Base-by-base conservation (phyloP, 2,888 invertebrate genomes). In the Apamea anceps region DNA sequence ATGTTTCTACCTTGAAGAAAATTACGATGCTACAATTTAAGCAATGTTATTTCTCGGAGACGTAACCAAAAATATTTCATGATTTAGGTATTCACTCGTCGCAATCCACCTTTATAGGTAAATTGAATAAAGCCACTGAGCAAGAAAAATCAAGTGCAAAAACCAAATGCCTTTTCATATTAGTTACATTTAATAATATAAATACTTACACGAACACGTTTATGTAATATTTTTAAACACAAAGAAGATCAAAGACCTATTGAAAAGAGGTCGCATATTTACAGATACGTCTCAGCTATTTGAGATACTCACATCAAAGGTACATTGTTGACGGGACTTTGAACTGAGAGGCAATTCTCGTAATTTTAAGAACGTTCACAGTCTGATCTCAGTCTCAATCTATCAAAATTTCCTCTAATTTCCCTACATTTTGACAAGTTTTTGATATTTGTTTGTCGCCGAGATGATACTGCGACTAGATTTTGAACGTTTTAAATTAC, bases 301-400 rank as follows among this genome's bases (percentile, higher is more conserved):
- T 87, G 87, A 89, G 63, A 80, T 70, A 65, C 84, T 88, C 80
- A 92, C 90, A 88, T 93, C 92, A 93, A 93, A 93, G 91, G 79
- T 82, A 87, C 75, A 74, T 85, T 81, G 80, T 82, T 84, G 80
- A 79, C 80, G 80, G 79, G 85, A 84, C 83, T 66, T 71, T 63
- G n/a, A 37, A 65, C 48, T 79, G n/a, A n/a, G n/a, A n/a, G n/a
- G n/a, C n/a, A n/a, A n/a, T n/a, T n/a, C n/a, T n/a, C n/a, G n/a
- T n/a, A n/a, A n/a, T n/a, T n/a, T n/a, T n/a, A n/a, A n/a, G n/a
- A n/a, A n/a, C n/a, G n/a, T n/a, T n/a, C n/a, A n/a, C n/a, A n/a
- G n/a, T n/a, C n/a, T n/a, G n/a, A n/a, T n/a, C n/a, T n/a, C n/a
- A n/a, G n/a, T n/a, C n/a, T n/a, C n/a, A n/a, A n/a, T n/a, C n/a